Conservation (phyloP, 2,113 vertebrate species). For the Platysteira castanea region DNA sequence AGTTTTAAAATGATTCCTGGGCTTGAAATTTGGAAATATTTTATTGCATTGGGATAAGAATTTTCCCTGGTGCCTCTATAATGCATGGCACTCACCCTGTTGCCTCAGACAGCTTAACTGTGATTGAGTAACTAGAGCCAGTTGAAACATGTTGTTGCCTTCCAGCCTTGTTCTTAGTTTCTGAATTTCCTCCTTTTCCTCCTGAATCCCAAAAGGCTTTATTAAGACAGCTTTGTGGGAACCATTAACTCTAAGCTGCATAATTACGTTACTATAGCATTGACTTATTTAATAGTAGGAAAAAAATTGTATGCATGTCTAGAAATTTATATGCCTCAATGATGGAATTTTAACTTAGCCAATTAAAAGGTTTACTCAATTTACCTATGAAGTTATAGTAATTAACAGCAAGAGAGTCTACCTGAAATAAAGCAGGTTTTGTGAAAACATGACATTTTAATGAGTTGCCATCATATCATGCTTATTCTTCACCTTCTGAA, state of each 20-base stretch:
- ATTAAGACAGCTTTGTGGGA: slow-evolving; percentile 67
- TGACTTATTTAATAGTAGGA: slow-evolving; percentile 5
- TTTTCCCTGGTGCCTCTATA: not conserved
- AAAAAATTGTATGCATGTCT: not conserved
- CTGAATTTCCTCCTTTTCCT: slow-evolving; percentile 45
- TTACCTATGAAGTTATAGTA: slow-evolving; percentile 43
- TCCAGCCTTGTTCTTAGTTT: slow-evolving; percentile 49
- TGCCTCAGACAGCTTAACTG: not conserved
- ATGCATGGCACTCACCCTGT: not conserved
- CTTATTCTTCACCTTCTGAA: not conserved
- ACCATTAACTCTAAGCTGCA: slow-evolving; percentile 59
- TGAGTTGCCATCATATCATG: not conserved
- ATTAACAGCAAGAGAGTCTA: slow-evolving; percentile 34
- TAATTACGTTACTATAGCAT: slow-evolving; percentile 46
- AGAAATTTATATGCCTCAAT: slow-evolving; percentile 30
- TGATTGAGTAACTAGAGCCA: slow-evolving; percentile 37
- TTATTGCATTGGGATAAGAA: not conserved
- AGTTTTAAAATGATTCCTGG: not conserved
- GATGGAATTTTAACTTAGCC: slow-evolving; percentile 43
- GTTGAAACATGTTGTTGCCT: not conserved
- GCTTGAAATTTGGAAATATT: not conserved
- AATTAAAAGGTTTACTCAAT: slow-evolving; percentile 58
- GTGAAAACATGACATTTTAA: not conserved
- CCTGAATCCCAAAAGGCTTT: slow-evolving; percentile 63
- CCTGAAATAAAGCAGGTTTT: not conserved